Conservation (phyloP, 1,140 invertebrate genomes). For the Monochamus saltuarius region DNA sequence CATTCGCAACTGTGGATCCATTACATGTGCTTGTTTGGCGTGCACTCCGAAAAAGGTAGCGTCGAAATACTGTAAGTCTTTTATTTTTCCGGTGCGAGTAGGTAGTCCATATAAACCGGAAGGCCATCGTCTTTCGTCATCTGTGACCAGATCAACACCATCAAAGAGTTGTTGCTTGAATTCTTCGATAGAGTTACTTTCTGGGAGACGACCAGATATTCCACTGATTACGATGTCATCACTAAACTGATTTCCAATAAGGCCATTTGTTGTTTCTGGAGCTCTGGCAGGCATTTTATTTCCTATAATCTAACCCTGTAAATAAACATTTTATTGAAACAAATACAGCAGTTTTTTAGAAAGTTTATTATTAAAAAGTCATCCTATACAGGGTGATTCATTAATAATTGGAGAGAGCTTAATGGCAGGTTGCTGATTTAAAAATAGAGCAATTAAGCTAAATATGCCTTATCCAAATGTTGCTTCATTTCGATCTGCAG, state of each 20-base stretch:
- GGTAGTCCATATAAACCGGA: conserved; percentile 80
- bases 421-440: too few relatives aligned
- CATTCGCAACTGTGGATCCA: conserved; percentile 93
- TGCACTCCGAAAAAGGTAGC: conserved; percentile 93
- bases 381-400: too few relatives aligned
- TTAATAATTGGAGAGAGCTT: too few relatives aligned
- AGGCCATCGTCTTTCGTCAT: conserved; percentile 80
- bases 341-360: too few relatives aligned
- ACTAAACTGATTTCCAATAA: conserved; percentile 46
- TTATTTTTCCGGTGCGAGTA: conserved; percentile 83
- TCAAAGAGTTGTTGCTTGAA: conserved; percentile 84
- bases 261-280: conserved; percentile 47
- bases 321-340: background rate
- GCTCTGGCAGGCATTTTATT: conserved; percentile 64
- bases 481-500: too few relatives aligned
- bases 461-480: too few relatives aligned
- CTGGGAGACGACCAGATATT: conserved; percentile 86
- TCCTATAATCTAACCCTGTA: conserved; percentile 2
- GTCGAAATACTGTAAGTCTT: conserved; percentile 85
- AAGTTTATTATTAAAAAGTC: too few relatives aligned
- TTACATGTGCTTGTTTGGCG: conserved; percentile 88
- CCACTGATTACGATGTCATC: conserved; percentile 88
- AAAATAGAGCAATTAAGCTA: too few relatives aligned
- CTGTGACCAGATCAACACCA: conserved; percentile 85
- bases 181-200: conserved; percentile 84